Conservation (phyloP, 2,113 vertebrate genomes). For the Pholis gunnellus region DNA sequence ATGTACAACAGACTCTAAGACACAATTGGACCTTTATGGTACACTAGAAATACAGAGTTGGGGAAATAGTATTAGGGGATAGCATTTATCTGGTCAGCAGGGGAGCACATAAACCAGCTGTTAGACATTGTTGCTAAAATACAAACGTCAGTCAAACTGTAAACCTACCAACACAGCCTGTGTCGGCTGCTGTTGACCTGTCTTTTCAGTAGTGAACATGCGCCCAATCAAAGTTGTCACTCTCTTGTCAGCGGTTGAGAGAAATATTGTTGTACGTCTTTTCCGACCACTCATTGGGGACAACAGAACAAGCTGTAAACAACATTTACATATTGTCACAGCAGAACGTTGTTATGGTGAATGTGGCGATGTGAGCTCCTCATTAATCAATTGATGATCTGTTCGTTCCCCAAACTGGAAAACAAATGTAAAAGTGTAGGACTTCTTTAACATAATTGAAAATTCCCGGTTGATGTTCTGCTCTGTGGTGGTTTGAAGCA, state of each 20-base stretch:
- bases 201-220: neutral
- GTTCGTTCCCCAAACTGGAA: constrained; percentile 1
- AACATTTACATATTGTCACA: neutral
- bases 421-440: constrained; percentile 5
- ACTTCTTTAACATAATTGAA: neutral
- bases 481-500: constrained; percentile 56
- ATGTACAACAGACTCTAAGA: neutral
- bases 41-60: neutral
- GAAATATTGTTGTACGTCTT: neutral
- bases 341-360: neutral
- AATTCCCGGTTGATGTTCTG: constrained; percentile 26
- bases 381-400: too few species aligned
- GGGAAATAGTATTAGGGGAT: neutral
- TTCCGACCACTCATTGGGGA: neutral
- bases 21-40: neutral
- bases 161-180: neutral
- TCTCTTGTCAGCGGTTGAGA: neutral
- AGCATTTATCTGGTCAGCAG: neutral
- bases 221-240: neutral
- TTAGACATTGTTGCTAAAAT: neutral
- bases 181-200: neutral
- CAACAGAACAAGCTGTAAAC: constrained; percentile 6
- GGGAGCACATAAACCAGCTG: neutral
- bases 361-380: neutral
- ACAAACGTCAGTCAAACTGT: constrained; percentile 25